These are phyloP conservation scores for Calameuta filiformis DNA, from an alignment of 2,888 invertebrate genomes.

Conservation along the genomic window DNA sequence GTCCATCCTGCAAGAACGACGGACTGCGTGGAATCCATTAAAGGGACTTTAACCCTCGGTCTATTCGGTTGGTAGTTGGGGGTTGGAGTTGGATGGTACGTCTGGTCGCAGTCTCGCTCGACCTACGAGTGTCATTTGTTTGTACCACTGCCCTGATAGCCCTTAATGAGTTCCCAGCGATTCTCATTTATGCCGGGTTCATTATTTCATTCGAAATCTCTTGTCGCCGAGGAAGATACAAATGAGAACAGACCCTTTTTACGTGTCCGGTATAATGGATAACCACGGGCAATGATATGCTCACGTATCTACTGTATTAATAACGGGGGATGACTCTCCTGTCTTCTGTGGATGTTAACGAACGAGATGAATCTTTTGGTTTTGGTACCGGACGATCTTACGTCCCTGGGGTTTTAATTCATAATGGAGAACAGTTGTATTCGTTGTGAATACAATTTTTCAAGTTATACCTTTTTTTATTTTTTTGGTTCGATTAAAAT, in stretches of 20 bases:
- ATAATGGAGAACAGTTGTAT: background rate
- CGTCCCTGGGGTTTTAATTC: background rate
- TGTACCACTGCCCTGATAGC: slow-evolving; percentile 23
- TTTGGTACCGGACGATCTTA: background rate
- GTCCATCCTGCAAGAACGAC: background rate
- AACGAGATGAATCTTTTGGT: background rate
- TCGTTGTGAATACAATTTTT: background rate
- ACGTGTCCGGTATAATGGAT: slow-evolving; percentile 20
- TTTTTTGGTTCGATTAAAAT: background rate
- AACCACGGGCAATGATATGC: slow-evolving; percentile 21
- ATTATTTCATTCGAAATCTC: background rate
- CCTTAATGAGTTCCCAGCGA: slow-evolving; percentile 20
- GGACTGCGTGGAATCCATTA: slow-evolving; percentile 3
- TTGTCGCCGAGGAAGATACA: slow-evolving; percentile 9
- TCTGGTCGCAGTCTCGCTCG: slow-evolving; percentile 22
- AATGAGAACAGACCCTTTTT: slow-evolving; percentile 11
- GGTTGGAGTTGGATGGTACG: background rate
- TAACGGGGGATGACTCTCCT: slow-evolving; percentile 18
- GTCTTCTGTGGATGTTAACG: slow-evolving; percentile 6
- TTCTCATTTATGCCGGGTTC: slow-evolving; percentile 7
- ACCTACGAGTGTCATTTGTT: slow-evolving; percentile 21
- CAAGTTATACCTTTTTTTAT: too few species aligned
- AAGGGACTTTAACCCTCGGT: slow-evolving; percentile 3
- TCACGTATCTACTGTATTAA: slow-evolving; percentile 22
- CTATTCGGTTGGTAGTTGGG: background rate